Percentiles rank a stretch among this genome's conserved stretches.
phyloP scores from a whole-genome alignment of 2,888 invertebrate species.

The Acronicta leporina region DNA sequence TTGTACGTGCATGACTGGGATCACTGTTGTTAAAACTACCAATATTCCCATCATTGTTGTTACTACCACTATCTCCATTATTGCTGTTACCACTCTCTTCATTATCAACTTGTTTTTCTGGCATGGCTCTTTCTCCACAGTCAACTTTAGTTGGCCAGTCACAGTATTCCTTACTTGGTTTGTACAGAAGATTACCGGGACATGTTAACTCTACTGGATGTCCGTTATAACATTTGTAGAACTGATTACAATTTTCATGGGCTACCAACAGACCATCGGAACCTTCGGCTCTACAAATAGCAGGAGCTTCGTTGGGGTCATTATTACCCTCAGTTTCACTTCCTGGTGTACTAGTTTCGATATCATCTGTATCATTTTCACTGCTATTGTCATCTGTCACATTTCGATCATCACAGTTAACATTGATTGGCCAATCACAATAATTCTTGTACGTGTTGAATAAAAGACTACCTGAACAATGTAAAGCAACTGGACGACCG shows the following conservation, averaged over 20 bases:
- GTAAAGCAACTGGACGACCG: slow-evolving; percentile 51
- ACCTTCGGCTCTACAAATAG: slow-evolving; percentile 57
- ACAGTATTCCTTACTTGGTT: slow-evolving; percentile 59
- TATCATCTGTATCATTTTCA: slow-evolving; percentile 7
- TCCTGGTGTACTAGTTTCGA: slow-evolving; percentile 3
- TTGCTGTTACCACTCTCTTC: background rate
- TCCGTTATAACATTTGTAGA: slow-evolving; percentile 63
- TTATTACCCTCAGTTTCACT: slow-evolving; percentile 36
- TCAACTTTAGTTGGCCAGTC: slow-evolving; percentile 67
- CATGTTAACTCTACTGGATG: slow-evolving; percentile 58
- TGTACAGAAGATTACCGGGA: slow-evolving; percentile 57
- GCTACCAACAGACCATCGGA: slow-evolving; percentile 63
- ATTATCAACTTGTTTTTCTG: background rate
- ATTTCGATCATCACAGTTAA: slow-evolving; percentile 54
- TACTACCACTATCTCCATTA: background rate
- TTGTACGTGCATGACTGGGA: slow-evolving; percentile 54
- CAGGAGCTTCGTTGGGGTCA: slow-evolving; percentile 55
- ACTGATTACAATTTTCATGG: slow-evolving; percentile 65
- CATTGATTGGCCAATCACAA: slow-evolving; percentile 58
- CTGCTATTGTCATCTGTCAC: slow-evolving; percentile 13
- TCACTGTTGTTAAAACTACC: slow-evolving; percentile 7
- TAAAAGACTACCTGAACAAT: slow-evolving; percentile 55
- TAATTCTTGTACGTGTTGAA: slow-evolving; percentile 47
- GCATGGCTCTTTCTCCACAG: slow-evolving; percentile 61
- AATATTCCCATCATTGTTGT: background rate